Conservation (phyloP, 64 coral and sea anemone species). For the Montipora capricornis region DNA sequence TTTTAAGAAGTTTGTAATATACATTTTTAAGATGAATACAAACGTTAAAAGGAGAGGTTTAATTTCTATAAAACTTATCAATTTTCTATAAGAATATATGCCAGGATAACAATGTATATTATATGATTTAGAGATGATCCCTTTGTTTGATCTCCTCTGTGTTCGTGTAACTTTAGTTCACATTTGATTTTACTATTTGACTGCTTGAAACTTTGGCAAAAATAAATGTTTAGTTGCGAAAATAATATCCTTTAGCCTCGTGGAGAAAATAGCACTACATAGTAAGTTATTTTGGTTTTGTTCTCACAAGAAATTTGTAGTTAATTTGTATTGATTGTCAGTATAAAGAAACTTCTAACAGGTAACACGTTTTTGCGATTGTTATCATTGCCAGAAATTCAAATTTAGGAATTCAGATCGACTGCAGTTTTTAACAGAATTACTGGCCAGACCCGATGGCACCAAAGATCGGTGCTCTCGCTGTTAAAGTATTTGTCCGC, state of each 20-base stretch:
- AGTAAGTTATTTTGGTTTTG: neutral
- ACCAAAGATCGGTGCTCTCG: too few species aligned
- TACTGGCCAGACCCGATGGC: too few species aligned
- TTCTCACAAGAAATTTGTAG: neutral
- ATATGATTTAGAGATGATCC: neutral
- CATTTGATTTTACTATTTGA: neutral
- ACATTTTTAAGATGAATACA: neutral
- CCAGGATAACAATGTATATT: neutral
- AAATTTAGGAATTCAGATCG: neutral
- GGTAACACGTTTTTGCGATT: constrained; percentile 48
- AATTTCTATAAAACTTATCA: neutral
- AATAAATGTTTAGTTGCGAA: neutral
- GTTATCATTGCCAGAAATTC: neutral
- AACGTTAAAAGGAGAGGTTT: neutral
- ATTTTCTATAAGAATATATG: neutral
- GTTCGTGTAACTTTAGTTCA: neutral
- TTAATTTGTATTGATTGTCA: constrained; percentile 22
- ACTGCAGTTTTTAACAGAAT: neutral
- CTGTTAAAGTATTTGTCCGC: too few species aligned
- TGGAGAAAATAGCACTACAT: neutral
- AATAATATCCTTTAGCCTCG: neutral
- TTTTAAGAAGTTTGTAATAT: neutral
- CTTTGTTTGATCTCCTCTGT: neutral
- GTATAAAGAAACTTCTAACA: neutral
- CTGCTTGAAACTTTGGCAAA: neutral